Conservation (phyloP, 2,888 invertebrate genomes). For the Drosophila mimica region DNA sequence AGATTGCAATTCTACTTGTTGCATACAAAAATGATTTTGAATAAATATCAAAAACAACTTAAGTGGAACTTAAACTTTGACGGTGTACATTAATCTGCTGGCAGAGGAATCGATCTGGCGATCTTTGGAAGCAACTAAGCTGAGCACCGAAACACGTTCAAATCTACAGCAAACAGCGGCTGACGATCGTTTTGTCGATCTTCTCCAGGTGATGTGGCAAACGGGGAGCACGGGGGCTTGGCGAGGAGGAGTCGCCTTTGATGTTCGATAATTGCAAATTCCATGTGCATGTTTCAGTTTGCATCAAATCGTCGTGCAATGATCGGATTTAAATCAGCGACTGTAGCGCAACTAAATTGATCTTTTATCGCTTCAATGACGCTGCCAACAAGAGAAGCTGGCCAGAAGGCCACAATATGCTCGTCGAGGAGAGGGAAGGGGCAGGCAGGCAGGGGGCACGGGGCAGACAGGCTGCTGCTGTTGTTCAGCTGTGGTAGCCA, state of each 20-base stretch:
- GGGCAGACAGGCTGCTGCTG: not conserved
- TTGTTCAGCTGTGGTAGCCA: slow-evolving; percentile 65
- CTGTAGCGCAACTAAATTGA: slow-evolving; percentile 84
- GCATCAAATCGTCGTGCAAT: slow-evolving; percentile 80
- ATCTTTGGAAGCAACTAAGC: slow-evolving; percentile 5
- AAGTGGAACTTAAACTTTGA: not conserved
- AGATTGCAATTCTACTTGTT: not conserved
- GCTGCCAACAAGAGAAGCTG: slow-evolving; percentile 24
- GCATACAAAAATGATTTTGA: not conserved
- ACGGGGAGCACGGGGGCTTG: not conserved
- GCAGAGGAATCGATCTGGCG: not conserved
- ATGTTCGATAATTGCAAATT: slow-evolving; percentile 84
- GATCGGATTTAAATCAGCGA: slow-evolving; percentile 84
- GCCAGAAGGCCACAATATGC: not conserved
- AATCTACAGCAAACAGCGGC: slow-evolving; percentile 30
- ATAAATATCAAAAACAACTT: not conserved
- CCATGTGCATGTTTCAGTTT: slow-evolving; percentile 82
- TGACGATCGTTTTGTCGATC: slow-evolving; percentile 39
- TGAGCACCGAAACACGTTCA: slow-evolving; percentile 24
- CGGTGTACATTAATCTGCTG: not conserved
- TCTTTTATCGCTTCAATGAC: slow-evolving; percentile 83
- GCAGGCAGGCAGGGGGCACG: not conserved
- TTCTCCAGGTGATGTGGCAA: not conserved
- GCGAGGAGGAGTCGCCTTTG: slow-evolving; percentile 62
- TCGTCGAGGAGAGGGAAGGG: not conserved